phyloP scores from a whole-genome alignment of 2,888 invertebrate species.

The Chaetoderma sp. region DNA sequence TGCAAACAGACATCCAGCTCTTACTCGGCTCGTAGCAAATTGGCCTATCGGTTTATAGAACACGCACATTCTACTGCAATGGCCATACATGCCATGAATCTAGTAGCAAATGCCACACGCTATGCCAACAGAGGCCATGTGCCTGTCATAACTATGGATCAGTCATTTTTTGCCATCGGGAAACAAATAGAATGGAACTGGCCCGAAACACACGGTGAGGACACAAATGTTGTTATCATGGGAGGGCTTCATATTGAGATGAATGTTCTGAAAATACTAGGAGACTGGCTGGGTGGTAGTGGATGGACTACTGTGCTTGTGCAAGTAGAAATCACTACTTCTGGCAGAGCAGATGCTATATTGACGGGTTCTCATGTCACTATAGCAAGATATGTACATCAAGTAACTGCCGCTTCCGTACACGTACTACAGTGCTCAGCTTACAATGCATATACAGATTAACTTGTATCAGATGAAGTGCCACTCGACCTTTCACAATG shows the following conservation, averaged over 20 bases:
- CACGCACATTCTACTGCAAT: too few species aligned
- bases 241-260: not conserved
- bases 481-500: too few species aligned
- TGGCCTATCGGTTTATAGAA: too few species aligned
- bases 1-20: too few species aligned
- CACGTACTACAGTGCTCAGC: not conserved
- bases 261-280: not conserved
- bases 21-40: too few species aligned
- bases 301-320: not conserved
- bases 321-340: not conserved
- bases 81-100: not conserved
- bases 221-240: not conserved
- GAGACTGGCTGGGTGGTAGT: not conserved
- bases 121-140: not conserved
- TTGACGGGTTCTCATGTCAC: not conserved
- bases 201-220: not conserved
- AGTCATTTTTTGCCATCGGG: not conserved
- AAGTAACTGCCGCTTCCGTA: not conserved
- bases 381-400: not conserved
- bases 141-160: not conserved
- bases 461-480: too few species aligned
- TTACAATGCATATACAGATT: not conserved
- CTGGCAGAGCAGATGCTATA: not conserved
- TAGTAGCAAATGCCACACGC: not conserved
- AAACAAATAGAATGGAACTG: not conserved